Evolutionary conservation across 2,888 invertebrate species (phyloP).

Genomic region (Melitaea athalia): DNA sequence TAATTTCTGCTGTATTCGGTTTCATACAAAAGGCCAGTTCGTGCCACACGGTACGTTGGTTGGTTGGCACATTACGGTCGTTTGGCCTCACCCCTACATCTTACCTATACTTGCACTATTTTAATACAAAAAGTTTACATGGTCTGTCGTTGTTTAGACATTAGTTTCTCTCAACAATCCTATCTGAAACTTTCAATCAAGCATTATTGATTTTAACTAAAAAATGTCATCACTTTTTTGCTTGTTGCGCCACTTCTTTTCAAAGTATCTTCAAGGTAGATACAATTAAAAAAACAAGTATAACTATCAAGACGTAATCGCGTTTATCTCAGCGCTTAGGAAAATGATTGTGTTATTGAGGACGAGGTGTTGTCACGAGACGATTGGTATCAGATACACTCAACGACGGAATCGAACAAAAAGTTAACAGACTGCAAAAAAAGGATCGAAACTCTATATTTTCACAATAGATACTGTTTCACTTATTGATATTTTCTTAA

Average conservation of each 20-base stretch:
- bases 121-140: too few relatives aligned
- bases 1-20: too few relatives aligned
- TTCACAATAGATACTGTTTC: slow-evolving; percentile 4
- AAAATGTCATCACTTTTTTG: too few relatives aligned
- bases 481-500: background rate
- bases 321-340: slow-evolving; percentile 30
- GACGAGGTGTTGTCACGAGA: slow-evolving; percentile 33
- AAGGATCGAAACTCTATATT: background rate
- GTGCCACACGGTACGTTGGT: too few relatives aligned
- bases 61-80: too few relatives aligned
- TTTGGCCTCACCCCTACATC: too few relatives aligned
- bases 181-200: too few relatives aligned
- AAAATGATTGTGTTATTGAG: slow-evolving; percentile 36
- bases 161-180: too few relatives aligned
- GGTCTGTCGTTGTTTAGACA: too few relatives aligned
- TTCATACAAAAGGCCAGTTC: too few relatives aligned
- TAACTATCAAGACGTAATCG: slow-evolving; percentile 29
- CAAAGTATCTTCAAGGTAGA: background rate
- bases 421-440: background rate
- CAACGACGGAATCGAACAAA: background rate
- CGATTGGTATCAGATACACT: slow-evolving; percentile 13
- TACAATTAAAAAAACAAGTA: background rate
- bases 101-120: too few relatives aligned
- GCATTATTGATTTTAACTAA: too few relatives aligned
- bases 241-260: background rate